Evolutionary conservation across 2,888 invertebrate species (phyloP).

Genomic region (Heliconius charithonia): DNA sequence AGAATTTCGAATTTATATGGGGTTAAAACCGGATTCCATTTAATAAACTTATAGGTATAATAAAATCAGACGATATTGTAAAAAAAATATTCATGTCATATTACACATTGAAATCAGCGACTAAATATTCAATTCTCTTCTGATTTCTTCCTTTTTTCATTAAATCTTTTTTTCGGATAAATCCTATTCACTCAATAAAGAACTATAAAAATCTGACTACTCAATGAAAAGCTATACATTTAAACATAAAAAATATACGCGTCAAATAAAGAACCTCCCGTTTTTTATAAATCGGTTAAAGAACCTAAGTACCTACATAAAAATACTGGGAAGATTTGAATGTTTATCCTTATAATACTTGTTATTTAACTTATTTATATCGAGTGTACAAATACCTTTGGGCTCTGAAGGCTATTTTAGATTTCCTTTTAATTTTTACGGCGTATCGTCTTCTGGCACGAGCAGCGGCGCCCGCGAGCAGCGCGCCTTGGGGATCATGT

Average conservation of each 20-base stretch:
- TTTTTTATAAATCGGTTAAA: neutral
- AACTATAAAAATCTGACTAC: neutral
- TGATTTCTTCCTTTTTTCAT: no score
- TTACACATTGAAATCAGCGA: no score
- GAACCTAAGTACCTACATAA: no score
- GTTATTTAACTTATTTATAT: slow-evolving; percentile 26
- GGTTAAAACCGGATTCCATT: no score
- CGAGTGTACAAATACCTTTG: slow-evolving; percentile 57
- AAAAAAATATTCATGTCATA: no score
- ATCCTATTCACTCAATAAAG: no score
- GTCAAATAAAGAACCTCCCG: neutral
- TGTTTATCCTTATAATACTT: neutral
- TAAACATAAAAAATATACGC: neutral
- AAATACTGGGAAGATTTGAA: neutral
- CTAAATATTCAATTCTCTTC: no score
- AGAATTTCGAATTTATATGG: no score
- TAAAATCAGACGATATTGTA: no score
- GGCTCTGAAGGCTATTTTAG: slow-evolving; percentile 75
- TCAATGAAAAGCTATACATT: neutral
- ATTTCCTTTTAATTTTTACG: slow-evolving; percentile 76
- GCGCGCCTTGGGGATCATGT: slow-evolving; percentile 63
- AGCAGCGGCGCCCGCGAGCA: slow-evolving; percentile 76
- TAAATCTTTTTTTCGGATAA: no score
- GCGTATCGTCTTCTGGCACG: slow-evolving; percentile 77
- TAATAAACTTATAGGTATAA: no score